Evolutionary conservation across 92 coral and sea anemone species (phyloP).

Genomic region (Metridium senile): DNA sequence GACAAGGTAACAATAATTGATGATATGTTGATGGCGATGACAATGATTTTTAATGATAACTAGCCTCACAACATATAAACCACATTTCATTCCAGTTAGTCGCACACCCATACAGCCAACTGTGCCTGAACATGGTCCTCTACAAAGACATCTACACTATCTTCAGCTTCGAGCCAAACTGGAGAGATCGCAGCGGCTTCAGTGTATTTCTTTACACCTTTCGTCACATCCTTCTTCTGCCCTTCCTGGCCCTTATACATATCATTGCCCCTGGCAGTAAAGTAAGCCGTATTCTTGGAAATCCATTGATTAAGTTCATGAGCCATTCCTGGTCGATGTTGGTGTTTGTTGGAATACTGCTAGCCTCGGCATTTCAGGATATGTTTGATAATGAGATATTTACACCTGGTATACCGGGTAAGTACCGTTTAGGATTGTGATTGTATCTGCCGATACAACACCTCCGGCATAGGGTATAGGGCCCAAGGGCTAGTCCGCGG

Average conservation of each 20-base stretch:
- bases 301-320: constrained; percentile 68
- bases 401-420: constrained; percentile 19
- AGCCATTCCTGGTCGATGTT: constrained; percentile 65
- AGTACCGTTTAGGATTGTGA: too few relatives aligned
- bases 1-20: constrained; percentile 53
- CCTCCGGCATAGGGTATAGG: too few relatives aligned
- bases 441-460: too few relatives aligned
- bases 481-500: too few relatives aligned
- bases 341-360: constrained; percentile 47
- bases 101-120: constrained; percentile 76
- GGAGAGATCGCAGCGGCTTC: constrained; percentile 44
- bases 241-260: constrained; percentile 46
- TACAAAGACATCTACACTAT: constrained; percentile 50
- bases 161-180: constrained; percentile 26
- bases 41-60: neutral
- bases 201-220: constrained; percentile 44
- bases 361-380: constrained; percentile 64
- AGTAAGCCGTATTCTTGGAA: constrained; percentile 36
- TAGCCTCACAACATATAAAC: too few relatives aligned
- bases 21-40: neutral
- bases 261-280: constrained; percentile 49
- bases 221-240: constrained; percentile 59
- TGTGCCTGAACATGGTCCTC: constrained; percentile 56
- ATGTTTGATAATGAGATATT: constrained; percentile 23
- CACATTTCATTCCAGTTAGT: constrained; percentile 45